Base-by-base conservation (phyloP, 2,113 vertebrate genomes). In the Tor tambroides region DNA sequence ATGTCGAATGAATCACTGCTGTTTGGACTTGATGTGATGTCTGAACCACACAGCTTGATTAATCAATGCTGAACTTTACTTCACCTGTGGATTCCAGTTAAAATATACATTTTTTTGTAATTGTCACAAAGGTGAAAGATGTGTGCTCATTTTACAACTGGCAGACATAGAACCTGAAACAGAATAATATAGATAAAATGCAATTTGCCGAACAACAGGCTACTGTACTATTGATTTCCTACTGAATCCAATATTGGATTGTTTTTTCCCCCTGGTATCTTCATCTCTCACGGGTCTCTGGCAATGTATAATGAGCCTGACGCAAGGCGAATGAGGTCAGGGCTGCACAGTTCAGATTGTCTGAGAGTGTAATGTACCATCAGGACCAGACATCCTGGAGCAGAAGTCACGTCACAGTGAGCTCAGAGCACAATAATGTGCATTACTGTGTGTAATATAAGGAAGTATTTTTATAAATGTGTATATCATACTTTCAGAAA, bases 161-260 rank as follows among this genome's bases (percentile, higher is more conserved):
- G 54, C 54, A 82, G 35, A 67, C 23, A 76, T 14, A 46, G 41
- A 46, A 46, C 56, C 19, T 12, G 35, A 38, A 72, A 23, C 69
- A 23, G 5, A 72, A 30, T 41, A 41, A 6, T 41, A 41, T 23
- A n/a, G 5, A 21, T 41, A 72, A 41, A 72, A 72, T 72, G 35
- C 35, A 41, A 80, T 63, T 80, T 80, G 78, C 78, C 12, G 7
- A 32, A 80, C 32, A 80, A 63, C 30, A 63, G 12, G 54, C 78
- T 63, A 63, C 78, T 80, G 78, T 61, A 80, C 54, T 80, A 80
- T 80, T 80, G 54, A 80, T 80, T 80, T 63, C 32, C n/a, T 80
- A 41, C 56, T 80, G 32, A 80, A 61, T 80, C 54, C 32, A 80
- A 80, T 80, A 26, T 32, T 61, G 32, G 32, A 61, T 41, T 84